Evolutionary conservation across 2,113 vertebrate species (phyloP).

Genomic region (Cebidichthys violaceus): DNA sequence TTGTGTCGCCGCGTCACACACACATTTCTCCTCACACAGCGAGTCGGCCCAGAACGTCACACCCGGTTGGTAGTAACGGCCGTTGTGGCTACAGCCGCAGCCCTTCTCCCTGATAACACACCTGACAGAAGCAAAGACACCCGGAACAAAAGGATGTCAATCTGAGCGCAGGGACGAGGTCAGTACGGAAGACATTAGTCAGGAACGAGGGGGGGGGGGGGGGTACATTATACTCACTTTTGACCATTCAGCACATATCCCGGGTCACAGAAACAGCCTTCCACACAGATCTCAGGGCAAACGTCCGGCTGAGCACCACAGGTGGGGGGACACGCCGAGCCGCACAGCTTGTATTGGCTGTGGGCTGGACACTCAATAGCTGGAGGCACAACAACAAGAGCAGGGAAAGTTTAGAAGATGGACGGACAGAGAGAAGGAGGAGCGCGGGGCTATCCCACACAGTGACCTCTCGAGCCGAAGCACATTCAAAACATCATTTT

Average conservation of each 20-base stretch:
- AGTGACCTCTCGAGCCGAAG: no score
- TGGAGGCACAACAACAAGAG: background rate
- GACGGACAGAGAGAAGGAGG: background rate
- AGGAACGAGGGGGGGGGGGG: background rate
- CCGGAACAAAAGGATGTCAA: background rate
- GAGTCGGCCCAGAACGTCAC: constrained; percentile 25
- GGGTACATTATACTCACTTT: constrained; percentile 9
- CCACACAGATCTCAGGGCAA: constrained; percentile 11
- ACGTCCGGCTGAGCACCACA: constrained; percentile 14
- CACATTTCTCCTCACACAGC: constrained; percentile 12
- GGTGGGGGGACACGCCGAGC: constrained; percentile 29
- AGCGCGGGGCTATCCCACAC: no score
- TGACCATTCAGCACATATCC: constrained; percentile 43
- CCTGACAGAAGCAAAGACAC: constrained; percentile 7
- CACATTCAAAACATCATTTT: no score
- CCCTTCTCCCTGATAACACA: constrained; percentile 28
- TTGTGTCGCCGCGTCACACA: constrained; percentile 20
- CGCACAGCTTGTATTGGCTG: constrained; percentile 37
- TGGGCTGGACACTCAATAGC: constrained; percentile 18
- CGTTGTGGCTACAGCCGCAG: constrained; percentile 27
- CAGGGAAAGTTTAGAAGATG: background rate
- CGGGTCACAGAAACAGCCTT: constrained; percentile 42
- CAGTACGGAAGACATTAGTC: background rate
- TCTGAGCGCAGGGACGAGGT: background rate
- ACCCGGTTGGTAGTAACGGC: constrained; percentile 15